Conservation (phyloP, 2,888 invertebrate species). For the Plebejus melissa region DNA sequence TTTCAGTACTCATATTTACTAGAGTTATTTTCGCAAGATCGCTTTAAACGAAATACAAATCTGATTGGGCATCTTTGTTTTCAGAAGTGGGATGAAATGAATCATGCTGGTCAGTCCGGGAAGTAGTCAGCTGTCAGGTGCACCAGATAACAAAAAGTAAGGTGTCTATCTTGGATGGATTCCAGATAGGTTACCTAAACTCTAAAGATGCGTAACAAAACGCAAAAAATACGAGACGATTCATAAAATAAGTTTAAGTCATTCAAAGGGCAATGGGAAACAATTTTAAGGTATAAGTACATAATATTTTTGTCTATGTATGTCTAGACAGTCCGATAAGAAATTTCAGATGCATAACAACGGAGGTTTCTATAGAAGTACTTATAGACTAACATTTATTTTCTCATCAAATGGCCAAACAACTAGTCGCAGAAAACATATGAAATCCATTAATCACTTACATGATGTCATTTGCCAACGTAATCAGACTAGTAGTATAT, state of each 20-base stretch:
- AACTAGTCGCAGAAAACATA: conserved; percentile 8
- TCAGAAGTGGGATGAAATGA: not conserved
- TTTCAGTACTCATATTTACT: not conserved
- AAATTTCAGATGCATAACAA: not conserved
- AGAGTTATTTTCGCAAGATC: not conserved
- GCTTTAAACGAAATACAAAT: not conserved
- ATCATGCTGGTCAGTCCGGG: conserved; percentile 9
- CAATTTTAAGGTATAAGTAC: not conserved
- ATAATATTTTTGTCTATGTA: too few species aligned
- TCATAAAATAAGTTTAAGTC: not conserved
- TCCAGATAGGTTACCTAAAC: conserved; percentile 34
- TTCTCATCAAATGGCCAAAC: not conserved
- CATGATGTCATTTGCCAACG: not conserved
- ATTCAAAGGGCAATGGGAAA: not conserved
- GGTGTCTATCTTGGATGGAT: conserved; percentile 29
- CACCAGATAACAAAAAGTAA: conserved; percentile 32
- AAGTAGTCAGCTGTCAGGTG: conserved; percentile 27
- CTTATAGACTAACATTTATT: not conserved
- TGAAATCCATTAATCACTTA: conserved; percentile 13
- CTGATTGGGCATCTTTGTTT: not conserved
- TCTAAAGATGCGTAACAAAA: not conserved
- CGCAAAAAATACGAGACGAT: not conserved
- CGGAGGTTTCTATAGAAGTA: not conserved
- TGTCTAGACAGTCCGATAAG: too few species aligned
- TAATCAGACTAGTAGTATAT: not conserved